These are phyloP conservation scores for Cantharis rustica DNA, from an alignment of 2,888 invertebrate species.

Conservation along the genomic window DNA sequence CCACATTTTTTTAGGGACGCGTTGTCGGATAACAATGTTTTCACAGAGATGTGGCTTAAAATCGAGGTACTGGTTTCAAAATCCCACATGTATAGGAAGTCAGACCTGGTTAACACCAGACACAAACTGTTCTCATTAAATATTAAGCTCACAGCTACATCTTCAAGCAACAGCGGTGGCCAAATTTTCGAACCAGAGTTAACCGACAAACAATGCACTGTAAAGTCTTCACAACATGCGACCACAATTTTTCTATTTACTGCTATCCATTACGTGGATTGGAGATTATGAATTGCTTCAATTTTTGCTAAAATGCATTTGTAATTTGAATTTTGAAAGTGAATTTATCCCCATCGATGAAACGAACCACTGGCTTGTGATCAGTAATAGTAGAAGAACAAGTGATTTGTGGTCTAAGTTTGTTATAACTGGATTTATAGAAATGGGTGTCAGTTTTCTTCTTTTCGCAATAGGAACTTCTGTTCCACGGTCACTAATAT, in stretches of 20 bases:
- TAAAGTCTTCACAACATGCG: constrained; percentile 70
- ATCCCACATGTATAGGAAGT: constrained; percentile 65
- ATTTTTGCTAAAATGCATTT: constrained; percentile 58
- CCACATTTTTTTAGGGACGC: constrained; percentile 64
- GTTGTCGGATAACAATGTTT: constrained; percentile 64
- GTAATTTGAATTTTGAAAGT: constrained; percentile 43
- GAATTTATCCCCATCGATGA: neutral
- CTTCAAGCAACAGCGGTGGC: constrained; percentile 62
- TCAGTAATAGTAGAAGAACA: neutral
- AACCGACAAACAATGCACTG: constrained; percentile 67
- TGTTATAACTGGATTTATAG: no score
- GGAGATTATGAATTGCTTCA: constrained; percentile 63
- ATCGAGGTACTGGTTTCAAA: constrained; percentile 59
- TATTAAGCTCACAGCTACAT: constrained; percentile 64
- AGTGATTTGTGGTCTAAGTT: neutral
- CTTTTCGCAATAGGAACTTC: constrained; percentile 80
- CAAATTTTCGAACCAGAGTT: constrained; percentile 56
- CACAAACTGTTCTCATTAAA: constrained; percentile 57
- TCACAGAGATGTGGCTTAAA: constrained; percentile 63
- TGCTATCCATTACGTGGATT: constrained; percentile 66
- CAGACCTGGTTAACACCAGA: constrained; percentile 63
- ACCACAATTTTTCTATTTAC: constrained; percentile 65
- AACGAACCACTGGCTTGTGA: neutral
- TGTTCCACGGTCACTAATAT: constrained; percentile 48
- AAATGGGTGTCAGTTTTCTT: constrained; percentile 85